phyloP scores from a whole-genome alignment of 2,888 invertebrate genomes.

The Ormyrus pomaceus region DNA sequence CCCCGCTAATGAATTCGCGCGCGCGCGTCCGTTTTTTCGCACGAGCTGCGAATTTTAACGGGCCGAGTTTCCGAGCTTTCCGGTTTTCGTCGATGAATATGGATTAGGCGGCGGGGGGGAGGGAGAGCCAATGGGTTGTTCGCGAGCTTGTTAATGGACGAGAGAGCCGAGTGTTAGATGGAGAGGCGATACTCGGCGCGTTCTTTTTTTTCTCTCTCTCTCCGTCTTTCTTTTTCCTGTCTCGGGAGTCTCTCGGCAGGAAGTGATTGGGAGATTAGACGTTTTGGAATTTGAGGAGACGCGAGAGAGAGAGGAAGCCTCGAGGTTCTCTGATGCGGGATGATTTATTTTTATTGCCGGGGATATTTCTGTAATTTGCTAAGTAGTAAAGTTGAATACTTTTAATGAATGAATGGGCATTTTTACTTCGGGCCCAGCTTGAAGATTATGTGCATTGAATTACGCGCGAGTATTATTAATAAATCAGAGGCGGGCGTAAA shows the following conservation, averaged over 20 bases:
- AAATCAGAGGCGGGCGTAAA: too few species aligned
- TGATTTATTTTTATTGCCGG: too few species aligned
- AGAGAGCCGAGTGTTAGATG: not conserved
- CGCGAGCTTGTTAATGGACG: conserved; percentile 37
- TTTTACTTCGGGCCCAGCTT: too few species aligned
- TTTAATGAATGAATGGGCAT: too few species aligned
- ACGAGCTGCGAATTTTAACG: conserved; percentile 13
- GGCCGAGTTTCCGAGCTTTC: not conserved
- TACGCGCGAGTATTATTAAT: too few species aligned
- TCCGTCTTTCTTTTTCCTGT: too few species aligned
- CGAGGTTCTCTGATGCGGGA: too few species aligned
- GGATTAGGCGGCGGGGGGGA: not conserved
- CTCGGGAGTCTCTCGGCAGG: not conserved
- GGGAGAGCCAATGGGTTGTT: conserved; percentile 9
- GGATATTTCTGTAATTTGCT: too few species aligned
- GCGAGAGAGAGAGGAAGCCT: not conserved
- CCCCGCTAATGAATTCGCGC: not conserved
- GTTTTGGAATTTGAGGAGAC: not conserved
- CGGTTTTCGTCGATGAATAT: conserved; percentile 47
- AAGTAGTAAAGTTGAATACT: too few species aligned
- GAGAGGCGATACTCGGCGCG: not conserved
- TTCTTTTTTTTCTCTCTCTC: too few species aligned
- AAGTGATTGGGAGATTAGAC: not conserved
- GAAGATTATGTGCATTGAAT: too few species aligned
- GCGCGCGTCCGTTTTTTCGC: not conserved